Evolutionary conservation across 2,797 vertebrate genomes (phyloP).

Genomic region (Spinus olivaceus): DNA sequence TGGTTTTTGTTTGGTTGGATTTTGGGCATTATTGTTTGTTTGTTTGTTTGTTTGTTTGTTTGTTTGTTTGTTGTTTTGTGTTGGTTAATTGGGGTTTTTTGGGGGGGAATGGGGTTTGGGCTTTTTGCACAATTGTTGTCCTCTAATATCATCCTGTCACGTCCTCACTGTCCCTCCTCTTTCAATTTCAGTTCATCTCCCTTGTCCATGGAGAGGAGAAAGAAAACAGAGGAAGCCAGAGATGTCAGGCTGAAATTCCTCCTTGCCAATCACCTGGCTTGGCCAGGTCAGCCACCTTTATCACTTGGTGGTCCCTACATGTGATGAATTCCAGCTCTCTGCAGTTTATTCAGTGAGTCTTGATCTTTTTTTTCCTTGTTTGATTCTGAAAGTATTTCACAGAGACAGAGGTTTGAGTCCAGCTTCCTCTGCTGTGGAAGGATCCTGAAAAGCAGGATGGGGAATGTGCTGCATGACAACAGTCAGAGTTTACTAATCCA

Average conservation of each 20-base stretch:
- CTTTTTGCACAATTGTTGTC: neutral
- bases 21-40: neutral
- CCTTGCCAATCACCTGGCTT: neutral
- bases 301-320: neutral
- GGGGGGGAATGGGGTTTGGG: rapidly evolving
- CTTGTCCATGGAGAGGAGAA: neutral
- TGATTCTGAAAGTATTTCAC: neutral
- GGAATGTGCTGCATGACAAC: neutral
- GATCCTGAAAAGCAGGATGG: neutral
- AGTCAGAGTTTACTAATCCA: neutral
- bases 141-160: neutral
- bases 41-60: too few relatives aligned
- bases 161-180: neutral
- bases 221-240: neutral
- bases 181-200: neutral
- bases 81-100: neutral
- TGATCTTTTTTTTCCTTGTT: neutral
- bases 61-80: too few relatives aligned
- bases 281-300: neutral
- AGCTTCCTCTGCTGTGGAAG: neutral
- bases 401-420: neutral
- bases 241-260: neutral
- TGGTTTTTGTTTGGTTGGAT: neutral
- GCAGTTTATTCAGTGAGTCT: neutral
- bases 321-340: neutral